These are phyloP conservation scores for Hyperoplus immaculatus DNA, from an alignment of 2,797 vertebrate species.

Conservation along the genomic window DNA sequence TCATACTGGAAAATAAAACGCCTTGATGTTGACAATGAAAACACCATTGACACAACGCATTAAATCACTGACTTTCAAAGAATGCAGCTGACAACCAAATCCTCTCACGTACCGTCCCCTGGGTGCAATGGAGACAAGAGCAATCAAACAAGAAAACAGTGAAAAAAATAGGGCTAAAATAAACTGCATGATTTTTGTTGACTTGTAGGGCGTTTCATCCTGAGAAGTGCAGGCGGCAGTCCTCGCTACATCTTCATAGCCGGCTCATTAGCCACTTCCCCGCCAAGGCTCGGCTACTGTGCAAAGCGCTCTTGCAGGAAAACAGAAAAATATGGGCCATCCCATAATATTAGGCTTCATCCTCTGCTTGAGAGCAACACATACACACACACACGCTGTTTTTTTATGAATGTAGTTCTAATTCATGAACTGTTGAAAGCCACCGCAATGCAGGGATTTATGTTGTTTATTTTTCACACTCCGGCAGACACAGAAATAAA, in stretches of 20 bases:
- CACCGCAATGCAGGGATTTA: slow-evolving; percentile 69
- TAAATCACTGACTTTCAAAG: slow-evolving; percentile 2
- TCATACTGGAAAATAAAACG: not conserved
- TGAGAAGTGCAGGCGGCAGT: slow-evolving; percentile 54
- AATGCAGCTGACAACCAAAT: slow-evolving; percentile 22
- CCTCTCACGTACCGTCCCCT: not conserved
- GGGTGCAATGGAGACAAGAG: slow-evolving; percentile 26
- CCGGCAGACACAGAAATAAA: slow-evolving; percentile 44
- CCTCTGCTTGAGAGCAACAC: slow-evolving; percentile 48
- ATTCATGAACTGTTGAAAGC: slow-evolving; percentile 68
- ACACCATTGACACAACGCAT: slow-evolving; percentile 11
- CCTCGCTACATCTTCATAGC: slow-evolving; percentile 61
- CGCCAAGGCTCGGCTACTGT: slow-evolving; percentile 70
- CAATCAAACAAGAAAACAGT: slow-evolving; percentile 24
- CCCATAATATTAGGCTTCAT: slow-evolving; percentile 68
- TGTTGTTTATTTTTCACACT: slow-evolving; percentile 58
- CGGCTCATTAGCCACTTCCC: slow-evolving; percentile 83
- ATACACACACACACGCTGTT: slow-evolving; percentile 25
- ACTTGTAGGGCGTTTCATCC: slow-evolving; percentile 56
- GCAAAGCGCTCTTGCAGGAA: slow-evolving; percentile 70
- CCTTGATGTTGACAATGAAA: not conserved
- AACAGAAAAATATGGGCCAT: slow-evolving; percentile 64
- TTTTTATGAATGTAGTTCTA: slow-evolving; percentile 65
- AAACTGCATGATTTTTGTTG: slow-evolving; percentile 54
- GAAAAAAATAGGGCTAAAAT: slow-evolving; percentile 18